Conservation (phyloP, 1,140 invertebrate genomes). For the Panagrolaimus sp. region DNA sequence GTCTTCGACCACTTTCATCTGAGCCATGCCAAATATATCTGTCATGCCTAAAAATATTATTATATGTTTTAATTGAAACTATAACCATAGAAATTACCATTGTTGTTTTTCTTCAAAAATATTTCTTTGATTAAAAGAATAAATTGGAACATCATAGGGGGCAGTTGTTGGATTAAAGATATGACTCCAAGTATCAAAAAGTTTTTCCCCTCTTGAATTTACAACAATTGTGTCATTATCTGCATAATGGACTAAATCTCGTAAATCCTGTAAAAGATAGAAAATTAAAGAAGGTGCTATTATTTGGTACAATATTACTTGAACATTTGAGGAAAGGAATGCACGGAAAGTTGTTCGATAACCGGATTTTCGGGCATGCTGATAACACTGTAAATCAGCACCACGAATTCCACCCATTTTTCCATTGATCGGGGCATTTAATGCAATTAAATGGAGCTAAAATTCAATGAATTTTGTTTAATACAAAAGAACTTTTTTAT, state of each 20-base stretch:
- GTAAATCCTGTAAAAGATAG: constrained; percentile 75
- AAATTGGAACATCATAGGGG: constrained; percentile 68
- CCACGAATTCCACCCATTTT: constrained; percentile 82
- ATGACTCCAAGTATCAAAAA: constrained; percentile 87
- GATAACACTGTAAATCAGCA: constrained; percentile 85
- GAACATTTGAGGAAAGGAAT: constrained; percentile 72
- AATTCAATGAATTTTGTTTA: no score
- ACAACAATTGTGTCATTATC: constrained; percentile 83
- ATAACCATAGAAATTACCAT: no score
- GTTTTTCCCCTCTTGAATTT: constrained; percentile 71
- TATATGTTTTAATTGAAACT: no score
- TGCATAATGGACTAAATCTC: constrained; percentile 77
- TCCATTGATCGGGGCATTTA: constrained; percentile 82
- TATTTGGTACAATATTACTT: constrained; percentile 37
- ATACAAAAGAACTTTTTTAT: no score
- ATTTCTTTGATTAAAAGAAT: constrained; percentile 88
- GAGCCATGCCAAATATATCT: constrained; percentile 91
- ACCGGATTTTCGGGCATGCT: constrained; percentile 73
- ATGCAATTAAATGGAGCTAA: constrained; percentile 68
- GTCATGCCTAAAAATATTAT: constrained; percentile 68
- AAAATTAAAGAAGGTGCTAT: background rate
- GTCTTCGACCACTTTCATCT: constrained; percentile 72
- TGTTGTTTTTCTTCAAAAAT: constrained; percentile 70
- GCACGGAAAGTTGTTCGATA: constrained; percentile 81
- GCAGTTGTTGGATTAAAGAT: constrained; percentile 71